These are phyloP conservation scores for Drosophila mojavensis DNA, from an alignment of 1,140 invertebrate genomes.

Conservation along the genomic window DNA sequence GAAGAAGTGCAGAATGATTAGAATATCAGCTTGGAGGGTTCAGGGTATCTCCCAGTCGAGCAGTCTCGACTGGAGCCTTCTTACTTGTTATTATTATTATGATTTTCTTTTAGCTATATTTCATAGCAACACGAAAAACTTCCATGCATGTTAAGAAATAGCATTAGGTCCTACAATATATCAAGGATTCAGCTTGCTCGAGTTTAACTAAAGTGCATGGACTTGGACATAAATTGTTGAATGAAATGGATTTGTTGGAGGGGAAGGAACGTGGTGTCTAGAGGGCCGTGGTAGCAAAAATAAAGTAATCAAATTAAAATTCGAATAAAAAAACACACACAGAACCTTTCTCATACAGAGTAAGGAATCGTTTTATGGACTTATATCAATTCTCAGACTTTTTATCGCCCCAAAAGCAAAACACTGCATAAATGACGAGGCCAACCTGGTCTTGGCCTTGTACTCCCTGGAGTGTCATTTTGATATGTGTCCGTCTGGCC, in stretches of 20 bases:
- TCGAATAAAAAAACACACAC: constrained; percentile 73
- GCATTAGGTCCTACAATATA: constrained; percentile 11
- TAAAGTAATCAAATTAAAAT: constrained; percentile 80
- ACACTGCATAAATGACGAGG: constrained; percentile 53
- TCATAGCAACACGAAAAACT: constrained; percentile 17
- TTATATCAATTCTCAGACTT: constrained; percentile 76
- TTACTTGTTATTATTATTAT: background rate
- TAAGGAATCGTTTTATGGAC: constrained; percentile 70
- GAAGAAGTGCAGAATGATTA: too few relatives aligned
- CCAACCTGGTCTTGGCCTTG: constrained; percentile 44
- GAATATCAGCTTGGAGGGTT: too few relatives aligned
- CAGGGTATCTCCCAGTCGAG: too few relatives aligned
- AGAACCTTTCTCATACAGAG: constrained; percentile 34
- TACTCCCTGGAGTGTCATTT: constrained; percentile 75
- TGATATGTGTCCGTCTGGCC: constrained; percentile 60
- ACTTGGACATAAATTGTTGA: constrained; percentile 21
- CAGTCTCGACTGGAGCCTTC: too few relatives aligned
- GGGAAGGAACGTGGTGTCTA: background rate
- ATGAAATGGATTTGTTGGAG: constrained; percentile 19
- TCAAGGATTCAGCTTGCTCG: constrained; percentile 28
- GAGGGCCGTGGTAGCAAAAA: constrained; percentile 13
- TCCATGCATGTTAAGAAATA: constrained; percentile 3
- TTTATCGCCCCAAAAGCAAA: constrained; percentile 58
- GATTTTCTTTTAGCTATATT: background rate
- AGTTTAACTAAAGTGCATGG: constrained; percentile 13